Conservation (phyloP, 2,797 vertebrate genomes). For the Aulostomus chinensis region DNA sequence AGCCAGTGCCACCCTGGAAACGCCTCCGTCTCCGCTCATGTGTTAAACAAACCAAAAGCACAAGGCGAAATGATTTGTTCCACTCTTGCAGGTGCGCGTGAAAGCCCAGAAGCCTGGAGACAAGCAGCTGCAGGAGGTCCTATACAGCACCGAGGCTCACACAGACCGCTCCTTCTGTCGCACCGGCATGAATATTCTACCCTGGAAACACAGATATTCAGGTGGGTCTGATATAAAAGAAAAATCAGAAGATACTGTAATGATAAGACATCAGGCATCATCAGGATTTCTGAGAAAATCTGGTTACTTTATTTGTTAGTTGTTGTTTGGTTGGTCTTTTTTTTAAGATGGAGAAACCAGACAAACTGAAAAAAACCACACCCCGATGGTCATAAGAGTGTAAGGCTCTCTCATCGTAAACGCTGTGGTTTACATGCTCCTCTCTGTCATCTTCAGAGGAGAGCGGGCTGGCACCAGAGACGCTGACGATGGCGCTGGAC, state of each 20-base stretch:
- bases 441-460: constrained; percentile 39
- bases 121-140: constrained; percentile 73
- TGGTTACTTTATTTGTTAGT: neutral
- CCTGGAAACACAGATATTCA: constrained; percentile 70
- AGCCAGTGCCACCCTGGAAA: no score
- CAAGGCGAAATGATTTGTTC: neutral
- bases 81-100: constrained; percentile 68
- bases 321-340: no score
- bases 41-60: neutral
- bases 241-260: no score
- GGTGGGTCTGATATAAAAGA: constrained; percentile 36
- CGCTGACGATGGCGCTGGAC: constrained; percentile 63
- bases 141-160: constrained; percentile 83
- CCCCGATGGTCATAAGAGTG: neutral
- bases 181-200: constrained; percentile 74
- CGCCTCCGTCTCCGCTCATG: no score
- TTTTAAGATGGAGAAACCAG: no score
- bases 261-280: neutral
- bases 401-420: neutral
- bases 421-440: no score
- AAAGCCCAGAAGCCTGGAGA: constrained; percentile 80
- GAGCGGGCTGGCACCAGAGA: constrained; percentile 41
- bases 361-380: no score
- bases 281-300: neutral
- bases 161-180: constrained; percentile 80